These are phyloP conservation scores for Muscina levida DNA, from an alignment of 2,888 invertebrate genomes.

Conservation along the genomic window DNA sequence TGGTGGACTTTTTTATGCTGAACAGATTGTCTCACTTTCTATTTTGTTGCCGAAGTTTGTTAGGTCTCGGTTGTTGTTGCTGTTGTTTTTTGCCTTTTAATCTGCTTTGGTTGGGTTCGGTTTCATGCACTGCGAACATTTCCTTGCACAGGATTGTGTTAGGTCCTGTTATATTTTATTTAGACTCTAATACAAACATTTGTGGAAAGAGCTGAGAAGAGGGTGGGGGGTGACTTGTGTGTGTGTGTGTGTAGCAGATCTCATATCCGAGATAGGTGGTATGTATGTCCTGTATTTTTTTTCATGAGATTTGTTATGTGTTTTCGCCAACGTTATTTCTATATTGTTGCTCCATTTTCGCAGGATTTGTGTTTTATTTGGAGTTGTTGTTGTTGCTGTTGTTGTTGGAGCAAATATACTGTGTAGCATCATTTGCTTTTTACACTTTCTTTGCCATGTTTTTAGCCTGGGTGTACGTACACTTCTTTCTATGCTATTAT, in stretches of 20 bases:
- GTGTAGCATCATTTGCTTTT: slow-evolving; percentile 22
- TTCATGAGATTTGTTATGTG: neutral
- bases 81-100: slow-evolving; percentile 12
- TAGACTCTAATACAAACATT: neutral
- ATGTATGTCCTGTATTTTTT: slow-evolving; percentile 8
- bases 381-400: neutral
- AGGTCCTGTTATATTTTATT: slow-evolving; percentile 48
- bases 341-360: slow-evolving; percentile 21
- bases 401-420: neutral
- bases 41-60: slow-evolving; percentile 32
- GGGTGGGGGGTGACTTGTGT: no score
- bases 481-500: neutral
- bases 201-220: no score
- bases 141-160: slow-evolving; percentile 50
- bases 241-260: slow-evolving; percentile 14
- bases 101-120: neutral
- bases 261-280: neutral
- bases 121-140: slow-evolving; percentile 32
- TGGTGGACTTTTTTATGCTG: slow-evolving; percentile 33
- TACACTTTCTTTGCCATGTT: slow-evolving; percentile 26
- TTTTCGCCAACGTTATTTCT: neutral
- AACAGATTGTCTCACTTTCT: slow-evolving; percentile 66
- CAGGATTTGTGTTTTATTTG: slow-evolving; percentile 14
- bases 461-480: neutral
- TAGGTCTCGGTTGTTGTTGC: neutral